Conservation (phyloP, 2,888 invertebrate genomes). For the Adelognathus sp. region DNA sequence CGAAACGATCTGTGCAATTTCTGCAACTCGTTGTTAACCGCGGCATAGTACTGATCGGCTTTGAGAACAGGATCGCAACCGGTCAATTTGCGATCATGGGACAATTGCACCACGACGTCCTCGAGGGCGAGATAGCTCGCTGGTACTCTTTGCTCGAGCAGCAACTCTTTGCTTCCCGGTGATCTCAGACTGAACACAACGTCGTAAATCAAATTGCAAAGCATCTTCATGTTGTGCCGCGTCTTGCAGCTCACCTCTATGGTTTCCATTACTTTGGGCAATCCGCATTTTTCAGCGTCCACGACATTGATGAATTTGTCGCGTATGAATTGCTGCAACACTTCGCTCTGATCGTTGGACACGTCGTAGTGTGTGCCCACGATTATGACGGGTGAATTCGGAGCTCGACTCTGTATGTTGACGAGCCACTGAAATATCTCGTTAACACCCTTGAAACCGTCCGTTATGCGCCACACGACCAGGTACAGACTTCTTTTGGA, state of each 20-base stretch:
- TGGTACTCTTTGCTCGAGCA: conserved; percentile 97
- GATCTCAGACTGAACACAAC: conserved; percentile 95
- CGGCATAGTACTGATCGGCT: conserved; percentile 87
- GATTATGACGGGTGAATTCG: conserved; percentile 97
- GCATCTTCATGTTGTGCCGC: conserved; percentile 92
- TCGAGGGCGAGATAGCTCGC: conserved; percentile 97
- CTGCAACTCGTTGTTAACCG: conserved; percentile 83
- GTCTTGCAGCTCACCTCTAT: conserved; percentile 96
- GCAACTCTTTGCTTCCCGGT: conserved; percentile 94
- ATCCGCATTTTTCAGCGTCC: conserved; percentile 97
- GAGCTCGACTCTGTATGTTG: conserved; percentile 96
- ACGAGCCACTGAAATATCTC: conserved; percentile 97
- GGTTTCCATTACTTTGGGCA: conserved; percentile 96
- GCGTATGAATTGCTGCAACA: conserved; percentile 93
- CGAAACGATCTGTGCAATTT: conserved; percentile 89
- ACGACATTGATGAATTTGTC: conserved; percentile 95
- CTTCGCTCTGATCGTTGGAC: conserved; percentile 88
- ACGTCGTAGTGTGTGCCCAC: conserved; percentile 98
- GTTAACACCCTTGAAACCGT: conserved; percentile 93
- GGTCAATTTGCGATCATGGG: conserved; percentile 87
- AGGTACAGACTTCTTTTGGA: conserved; percentile 97
- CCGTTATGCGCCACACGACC: conserved; percentile 96
- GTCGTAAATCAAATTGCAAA: conserved; percentile 96
- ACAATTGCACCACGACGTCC: conserved; percentile 93
- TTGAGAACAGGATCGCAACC: conserved; percentile 91